Evolutionary conservation across 2,797 vertebrate genomes (phyloP).

Genomic region (Anniella stebbinsi): DNA sequence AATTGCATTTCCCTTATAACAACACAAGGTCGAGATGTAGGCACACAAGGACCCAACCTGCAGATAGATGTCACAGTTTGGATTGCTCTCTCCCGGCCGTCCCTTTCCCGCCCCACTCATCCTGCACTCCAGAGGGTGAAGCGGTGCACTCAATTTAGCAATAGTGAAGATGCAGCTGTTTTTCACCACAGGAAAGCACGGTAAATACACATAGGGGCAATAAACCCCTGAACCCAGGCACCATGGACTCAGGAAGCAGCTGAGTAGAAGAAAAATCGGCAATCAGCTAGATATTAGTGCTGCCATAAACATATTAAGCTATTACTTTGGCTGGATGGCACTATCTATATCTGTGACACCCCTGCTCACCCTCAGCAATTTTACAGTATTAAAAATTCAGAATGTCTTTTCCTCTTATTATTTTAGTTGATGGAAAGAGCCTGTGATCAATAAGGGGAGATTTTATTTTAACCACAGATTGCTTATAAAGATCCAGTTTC

Average conservation of each 20-base stretch:
- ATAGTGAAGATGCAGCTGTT: neutral
- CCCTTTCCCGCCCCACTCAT: too few species aligned
- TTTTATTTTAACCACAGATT: constrained; percentile 14
- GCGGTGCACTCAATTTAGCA: neutral
- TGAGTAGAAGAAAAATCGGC: neutral
- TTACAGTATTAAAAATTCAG: constrained; percentile 29
- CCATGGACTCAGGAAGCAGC: neutral
- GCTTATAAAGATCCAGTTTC: neutral
- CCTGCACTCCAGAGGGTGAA: neutral
- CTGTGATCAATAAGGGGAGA: constrained; percentile 17
- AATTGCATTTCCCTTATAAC: neutral
- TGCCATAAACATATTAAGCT: constrained; percentile 21
- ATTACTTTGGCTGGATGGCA: constrained; percentile 19
- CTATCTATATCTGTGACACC: constrained; percentile 14
- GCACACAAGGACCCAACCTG: neutral
- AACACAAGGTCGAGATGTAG: neutral
- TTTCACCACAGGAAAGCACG: neutral
- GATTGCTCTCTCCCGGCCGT: neutral
- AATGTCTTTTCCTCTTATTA: constrained; percentile 23
- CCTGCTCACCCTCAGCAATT: constrained; percentile 14
- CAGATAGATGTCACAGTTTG: neutral
- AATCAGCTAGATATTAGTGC: neutral
- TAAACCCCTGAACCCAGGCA: neutral
- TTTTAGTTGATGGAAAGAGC: constrained; percentile 18
- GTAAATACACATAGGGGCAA: neutral